These are phyloP conservation scores for Tribolium freemani DNA, from an alignment of 2,888 invertebrate genomes.

Conservation along the genomic window DNA sequence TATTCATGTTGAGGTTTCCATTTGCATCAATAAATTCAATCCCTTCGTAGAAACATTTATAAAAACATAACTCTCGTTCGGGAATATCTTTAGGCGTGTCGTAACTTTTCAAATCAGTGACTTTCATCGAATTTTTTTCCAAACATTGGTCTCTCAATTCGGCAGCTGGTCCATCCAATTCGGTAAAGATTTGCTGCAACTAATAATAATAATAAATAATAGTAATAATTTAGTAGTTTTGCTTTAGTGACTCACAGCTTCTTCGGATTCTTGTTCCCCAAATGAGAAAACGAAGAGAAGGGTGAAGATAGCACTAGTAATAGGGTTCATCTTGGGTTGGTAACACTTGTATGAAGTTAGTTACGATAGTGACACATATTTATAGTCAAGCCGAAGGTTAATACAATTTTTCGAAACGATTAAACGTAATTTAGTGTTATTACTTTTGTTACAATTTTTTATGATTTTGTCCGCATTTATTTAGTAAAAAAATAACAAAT, in stretches of 20 bases:
- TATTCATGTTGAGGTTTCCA: background rate
- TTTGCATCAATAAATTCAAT: conserved; percentile 2
- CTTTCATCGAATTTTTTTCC: background rate
- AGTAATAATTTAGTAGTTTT: background rate
- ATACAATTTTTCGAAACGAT: background rate
- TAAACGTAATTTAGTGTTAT: background rate
- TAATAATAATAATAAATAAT: background rate
- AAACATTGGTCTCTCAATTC: background rate
- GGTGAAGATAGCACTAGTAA: background rate
- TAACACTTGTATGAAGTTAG: background rate
- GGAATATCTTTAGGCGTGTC: background rate
- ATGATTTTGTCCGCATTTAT: background rate
- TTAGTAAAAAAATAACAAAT: background rate
- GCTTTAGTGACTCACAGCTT: background rate
- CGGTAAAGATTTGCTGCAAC: background rate
- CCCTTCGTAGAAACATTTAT: conserved; percentile 8
- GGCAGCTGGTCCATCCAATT: background rate
- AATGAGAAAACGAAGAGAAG: background rate
- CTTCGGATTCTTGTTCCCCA: background rate
- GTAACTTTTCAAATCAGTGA: background rate
- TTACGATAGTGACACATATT: background rate
- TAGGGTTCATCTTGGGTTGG: background rate
- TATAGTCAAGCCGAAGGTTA: background rate
- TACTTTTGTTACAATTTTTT: background rate
- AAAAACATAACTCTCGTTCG: conserved; percentile 7